Evolutionary conservation across 2,113 vertebrate genomes (phyloP), one percentile per base, ranked within the genome.

Genomic region (Lycocorax pyrrhopterus): DNA sequence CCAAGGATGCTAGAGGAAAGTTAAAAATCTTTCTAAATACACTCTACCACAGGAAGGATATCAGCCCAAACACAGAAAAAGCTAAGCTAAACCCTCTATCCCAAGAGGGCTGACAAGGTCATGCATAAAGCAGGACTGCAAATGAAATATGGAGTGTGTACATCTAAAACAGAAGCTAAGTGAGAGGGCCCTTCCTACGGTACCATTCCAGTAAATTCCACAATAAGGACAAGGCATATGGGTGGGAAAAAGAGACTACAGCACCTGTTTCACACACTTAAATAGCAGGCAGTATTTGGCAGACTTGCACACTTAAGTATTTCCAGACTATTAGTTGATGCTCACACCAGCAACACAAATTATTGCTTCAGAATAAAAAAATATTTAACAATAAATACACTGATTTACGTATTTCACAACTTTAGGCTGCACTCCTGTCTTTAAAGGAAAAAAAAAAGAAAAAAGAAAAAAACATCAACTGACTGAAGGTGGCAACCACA

Each of bases 141-240:
- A 69, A 30, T 29, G 19, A 64, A 29, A 51, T 20, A 76, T 25
- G 17, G 33, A 84, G 29, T 15, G 32, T 29, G 20, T 58, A 49
- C 43, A 58, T 19, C 37, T 71, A 23, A 82, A 85, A 30, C 43
- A 80, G 64, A 79, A 88, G 59, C 19, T 35, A 73, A 82, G 23
- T 16, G n/a, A 86, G 63, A 73, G 7, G 10, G 23, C 7, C 4
- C 19, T 75, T 66, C 35, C n/a, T 63, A 67, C 0, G 0, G 19
- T 33, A 74, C 10, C 0, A 0, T 39, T 21, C 26, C 46, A 59
- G 41, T 63, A 84, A 74, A 87, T 39, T 53, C 43, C 5, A 2
- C 35, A 73, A 22, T 23, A 63, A 82, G 23, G 17, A 51, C 29
- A 79, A 64, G 17, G 55, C 33, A 46, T 22, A 66, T 73, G 53